Evolutionary conservation across 2,797 vertebrate genomes (phyloP).

Genomic region (Alfaro cultratus): DNA sequence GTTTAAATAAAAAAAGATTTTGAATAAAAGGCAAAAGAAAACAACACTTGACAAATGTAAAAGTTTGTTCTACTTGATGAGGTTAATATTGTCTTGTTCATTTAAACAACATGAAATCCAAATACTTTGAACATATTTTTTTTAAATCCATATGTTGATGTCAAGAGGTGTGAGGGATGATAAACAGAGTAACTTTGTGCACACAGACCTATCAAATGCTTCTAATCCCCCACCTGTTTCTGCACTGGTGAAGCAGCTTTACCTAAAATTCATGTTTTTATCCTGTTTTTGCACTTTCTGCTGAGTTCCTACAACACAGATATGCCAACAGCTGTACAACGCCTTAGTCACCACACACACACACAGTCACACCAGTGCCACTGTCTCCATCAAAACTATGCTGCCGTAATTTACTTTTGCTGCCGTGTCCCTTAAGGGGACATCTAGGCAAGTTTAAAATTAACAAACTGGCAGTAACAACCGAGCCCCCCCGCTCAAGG

Average conservation of each 20-base stretch:
- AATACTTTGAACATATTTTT: neutral
- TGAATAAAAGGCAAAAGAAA: neutral
- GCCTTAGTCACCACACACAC: conserved; percentile 32
- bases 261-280: neutral
- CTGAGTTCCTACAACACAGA: conserved; percentile 51
- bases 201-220: neutral
- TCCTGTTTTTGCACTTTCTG: conserved; percentile 26
- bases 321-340: conserved; percentile 38
- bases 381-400: conserved; percentile 65
- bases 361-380: conserved; percentile 27
- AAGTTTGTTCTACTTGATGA: conserved; percentile 12
- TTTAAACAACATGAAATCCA: conserved; percentile 16
- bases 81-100: conserved; percentile 2
- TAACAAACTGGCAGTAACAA: conserved; percentile 76
- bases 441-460: conserved; percentile 73
- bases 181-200: neutral
- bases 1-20: conserved; percentile 12
- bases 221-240: neutral
- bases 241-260: conserved; percentile 14
- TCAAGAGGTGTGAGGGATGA: neutral
- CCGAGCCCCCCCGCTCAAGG: conserved; percentile 71
- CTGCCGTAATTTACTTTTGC: conserved; percentile 70
- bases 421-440: conserved; percentile 67
- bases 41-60: conserved; percentile 1
- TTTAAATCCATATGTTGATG: conserved; percentile 8